These are phyloP conservation scores for Neodiprion fabricii DNA, from an alignment of 1,140 invertebrate genomes.

Conservation along the genomic window DNA sequence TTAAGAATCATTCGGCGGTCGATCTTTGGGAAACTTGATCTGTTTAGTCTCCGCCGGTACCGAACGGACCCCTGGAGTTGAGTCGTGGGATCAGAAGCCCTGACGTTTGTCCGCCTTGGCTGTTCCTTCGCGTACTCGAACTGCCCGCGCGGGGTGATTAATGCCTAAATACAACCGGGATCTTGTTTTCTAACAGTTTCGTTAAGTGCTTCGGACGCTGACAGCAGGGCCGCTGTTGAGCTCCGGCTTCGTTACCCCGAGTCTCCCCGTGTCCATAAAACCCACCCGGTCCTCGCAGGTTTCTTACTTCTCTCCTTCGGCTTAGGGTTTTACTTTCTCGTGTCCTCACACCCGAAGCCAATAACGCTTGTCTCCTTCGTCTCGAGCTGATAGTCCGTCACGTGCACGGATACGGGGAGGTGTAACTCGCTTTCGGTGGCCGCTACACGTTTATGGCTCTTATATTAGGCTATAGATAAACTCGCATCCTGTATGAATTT, in stretches of 20 bases:
- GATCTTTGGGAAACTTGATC: constrained; percentile 50
- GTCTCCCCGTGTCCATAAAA: too few species aligned
- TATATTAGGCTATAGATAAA: too few species aligned
- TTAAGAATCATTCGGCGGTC: constrained; percentile 41
- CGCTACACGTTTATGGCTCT: too few species aligned
- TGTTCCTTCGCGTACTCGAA: neutral
- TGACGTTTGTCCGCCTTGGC: constrained; percentile 1
- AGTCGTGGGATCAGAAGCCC: constrained; percentile 25
- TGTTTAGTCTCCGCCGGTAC: constrained; percentile 42
- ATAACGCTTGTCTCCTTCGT: too few species aligned
- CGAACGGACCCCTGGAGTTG: constrained; percentile 19
- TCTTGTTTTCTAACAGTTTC: constrained; percentile 34
- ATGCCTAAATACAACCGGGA: constrained; percentile 4
- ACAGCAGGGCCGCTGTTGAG: neutral
- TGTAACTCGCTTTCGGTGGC: too few species aligned
- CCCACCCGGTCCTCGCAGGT: too few species aligned
- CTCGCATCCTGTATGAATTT: too few species aligned
- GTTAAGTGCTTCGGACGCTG: constrained; percentile 24
- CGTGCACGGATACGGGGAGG: too few species aligned
- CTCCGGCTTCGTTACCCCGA: too few species aligned
- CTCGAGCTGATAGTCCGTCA: too few species aligned
- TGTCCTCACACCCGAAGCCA: neutral
- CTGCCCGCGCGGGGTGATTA: constrained; percentile 16
- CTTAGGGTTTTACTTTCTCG: neutral
- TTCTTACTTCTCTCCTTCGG: too few species aligned